Conservation (phyloP, 2,888 invertebrate genomes). For the Shargacucullia verbasci region DNA sequence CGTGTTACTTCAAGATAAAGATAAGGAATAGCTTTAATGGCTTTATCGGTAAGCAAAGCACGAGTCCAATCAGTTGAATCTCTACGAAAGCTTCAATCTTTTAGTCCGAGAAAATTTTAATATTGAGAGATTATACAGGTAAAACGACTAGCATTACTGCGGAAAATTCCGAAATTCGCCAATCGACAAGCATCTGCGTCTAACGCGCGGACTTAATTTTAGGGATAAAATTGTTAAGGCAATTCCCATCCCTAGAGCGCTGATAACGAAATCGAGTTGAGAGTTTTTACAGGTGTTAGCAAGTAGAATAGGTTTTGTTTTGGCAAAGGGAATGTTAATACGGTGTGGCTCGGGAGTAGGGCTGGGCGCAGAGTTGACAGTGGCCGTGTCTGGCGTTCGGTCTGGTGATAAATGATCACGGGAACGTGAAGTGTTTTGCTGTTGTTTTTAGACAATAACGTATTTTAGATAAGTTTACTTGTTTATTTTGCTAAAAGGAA, state of each 20-base stretch:
- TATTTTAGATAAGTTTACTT: constrained; percentile 3
- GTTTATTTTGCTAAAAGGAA: constrained; percentile 9
- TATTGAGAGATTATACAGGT: constrained; percentile 49
- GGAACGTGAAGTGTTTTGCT: constrained; percentile 14
- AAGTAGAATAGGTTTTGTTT: constrained; percentile 54
- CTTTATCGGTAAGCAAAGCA: constrained; percentile 22
- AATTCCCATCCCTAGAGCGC: constrained; percentile 50
- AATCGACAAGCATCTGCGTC: constrained; percentile 61
- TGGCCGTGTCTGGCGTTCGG: constrained; percentile 20
- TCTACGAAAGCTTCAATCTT: constrained; percentile 29
- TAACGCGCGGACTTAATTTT: constrained; percentile 61
- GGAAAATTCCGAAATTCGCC: constrained; percentile 52
- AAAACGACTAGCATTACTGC: constrained; percentile 40
- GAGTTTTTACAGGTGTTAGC: constrained; percentile 62
- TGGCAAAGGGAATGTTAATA: constrained; percentile 45
- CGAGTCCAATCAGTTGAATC: constrained; percentile 26
- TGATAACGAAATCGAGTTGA: constrained; percentile 57
- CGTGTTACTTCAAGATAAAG: not conserved
- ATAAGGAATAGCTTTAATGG: constrained; percentile 3
- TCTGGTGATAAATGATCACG: constrained; percentile 39
- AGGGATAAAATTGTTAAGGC: constrained; percentile 57
- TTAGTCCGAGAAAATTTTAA: constrained; percentile 45
- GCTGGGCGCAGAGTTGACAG: constrained; percentile 29
- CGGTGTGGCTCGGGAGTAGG: constrained; percentile 19
- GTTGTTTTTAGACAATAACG: constrained; percentile 12